phyloP scores from a whole-genome alignment of 2,888 invertebrate species.

The Octodonta nipae region DNA sequence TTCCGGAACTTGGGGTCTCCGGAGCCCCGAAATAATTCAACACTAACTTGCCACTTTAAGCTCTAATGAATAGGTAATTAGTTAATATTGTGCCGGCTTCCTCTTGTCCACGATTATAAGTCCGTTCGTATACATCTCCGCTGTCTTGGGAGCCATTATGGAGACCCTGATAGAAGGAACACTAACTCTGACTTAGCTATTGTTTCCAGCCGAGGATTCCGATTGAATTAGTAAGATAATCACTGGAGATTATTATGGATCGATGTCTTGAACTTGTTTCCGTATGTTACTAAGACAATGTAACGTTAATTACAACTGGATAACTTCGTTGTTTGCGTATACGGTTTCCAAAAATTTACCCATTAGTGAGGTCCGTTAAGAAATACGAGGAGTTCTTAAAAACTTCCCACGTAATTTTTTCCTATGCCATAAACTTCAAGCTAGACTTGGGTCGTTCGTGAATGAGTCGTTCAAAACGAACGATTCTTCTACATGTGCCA shows the following conservation, averaged over 20 bases:
- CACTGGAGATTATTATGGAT: slow-evolving; percentile 28
- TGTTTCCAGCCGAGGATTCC: slow-evolving; percentile 30
- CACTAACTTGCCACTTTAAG: slow-evolving; percentile 39
- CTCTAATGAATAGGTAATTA: slow-evolving; percentile 41
- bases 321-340: too few relatives aligned
- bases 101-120: slow-evolving; percentile 31
- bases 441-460: too few relatives aligned
- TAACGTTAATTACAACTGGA: too few relatives aligned
- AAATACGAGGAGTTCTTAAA: too few relatives aligned
- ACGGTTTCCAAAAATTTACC: too few relatives aligned
- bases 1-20: slow-evolving; percentile 32
- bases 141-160: slow-evolving; percentile 34
- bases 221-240: slow-evolving; percentile 35
- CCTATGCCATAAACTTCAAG: too few relatives aligned
- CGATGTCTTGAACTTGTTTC: slow-evolving; percentile 8
- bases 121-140: slow-evolving; percentile 16
- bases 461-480: too few relatives aligned
- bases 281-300: neutral
- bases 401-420: too few relatives aligned
- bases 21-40: slow-evolving; percentile 36
- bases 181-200: slow-evolving; percentile 23
- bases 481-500: too few relatives aligned
- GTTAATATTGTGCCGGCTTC: slow-evolving; percentile 36
- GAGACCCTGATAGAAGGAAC: slow-evolving; percentile 21
- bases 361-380: too few relatives aligned